phyloP scores from a whole-genome alignment of 2,888 invertebrate species.

The Volucella bombylans region DNA sequence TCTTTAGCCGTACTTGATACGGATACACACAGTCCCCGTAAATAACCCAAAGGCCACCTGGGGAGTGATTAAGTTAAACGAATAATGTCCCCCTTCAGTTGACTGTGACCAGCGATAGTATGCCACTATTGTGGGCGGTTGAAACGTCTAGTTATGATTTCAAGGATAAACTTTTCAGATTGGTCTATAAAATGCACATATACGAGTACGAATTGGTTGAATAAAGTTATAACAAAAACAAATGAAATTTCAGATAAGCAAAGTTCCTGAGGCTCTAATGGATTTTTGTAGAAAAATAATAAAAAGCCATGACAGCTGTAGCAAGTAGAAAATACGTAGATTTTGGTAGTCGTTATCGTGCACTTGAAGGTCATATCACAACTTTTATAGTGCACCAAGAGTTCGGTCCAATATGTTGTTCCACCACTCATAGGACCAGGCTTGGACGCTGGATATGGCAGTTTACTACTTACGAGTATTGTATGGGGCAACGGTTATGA shows the following conservation, averaged over 20 bases:
- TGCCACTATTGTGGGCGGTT: background rate
- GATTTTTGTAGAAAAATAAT: background rate
- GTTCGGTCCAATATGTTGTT: too few species aligned
- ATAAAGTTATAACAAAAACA: background rate
- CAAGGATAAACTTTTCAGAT: background rate
- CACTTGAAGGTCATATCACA: too few species aligned
- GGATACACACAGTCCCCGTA: background rate
- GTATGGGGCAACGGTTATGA: too few species aligned
- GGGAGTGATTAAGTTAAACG: slow-evolving; percentile 46
- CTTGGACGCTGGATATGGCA: too few species aligned
- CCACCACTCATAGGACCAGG: too few species aligned
- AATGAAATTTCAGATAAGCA: slow-evolving; percentile 16
- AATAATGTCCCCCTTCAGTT: slow-evolving; percentile 13
- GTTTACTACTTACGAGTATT: too few species aligned
- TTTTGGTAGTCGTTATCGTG: too few species aligned
- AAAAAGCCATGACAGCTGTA: too few species aligned
- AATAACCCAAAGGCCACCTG: slow-evolving; percentile 31
- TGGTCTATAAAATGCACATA: background rate
- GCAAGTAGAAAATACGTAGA: too few species aligned
- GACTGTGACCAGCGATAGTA: too few species aligned
- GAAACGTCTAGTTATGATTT: background rate
- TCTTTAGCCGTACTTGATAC: background rate
- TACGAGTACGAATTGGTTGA: background rate
- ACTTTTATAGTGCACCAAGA: too few species aligned
- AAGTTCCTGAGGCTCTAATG: background rate